phyloP scores from a whole-genome alignment of 2,113 vertebrate genomes.

The Theristicus caerulescens region DNA sequence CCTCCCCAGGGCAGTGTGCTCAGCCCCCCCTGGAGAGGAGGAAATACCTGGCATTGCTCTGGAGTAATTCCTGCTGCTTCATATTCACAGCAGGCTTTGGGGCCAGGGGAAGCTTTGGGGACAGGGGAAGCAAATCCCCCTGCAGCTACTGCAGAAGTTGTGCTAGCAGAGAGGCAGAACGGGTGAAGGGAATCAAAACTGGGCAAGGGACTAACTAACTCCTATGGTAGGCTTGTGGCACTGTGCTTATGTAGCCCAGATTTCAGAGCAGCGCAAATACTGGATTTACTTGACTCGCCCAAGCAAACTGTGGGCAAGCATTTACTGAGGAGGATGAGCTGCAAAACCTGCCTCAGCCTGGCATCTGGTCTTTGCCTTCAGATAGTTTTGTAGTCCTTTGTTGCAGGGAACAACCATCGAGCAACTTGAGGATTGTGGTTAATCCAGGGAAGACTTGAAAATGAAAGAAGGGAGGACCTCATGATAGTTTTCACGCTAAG shows the following conservation, averaged over 20 bases:
- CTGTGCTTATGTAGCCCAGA: not conserved
- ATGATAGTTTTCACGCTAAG: conserved; percentile 32
- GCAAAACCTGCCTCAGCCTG: not conserved
- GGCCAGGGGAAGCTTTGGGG: too few relatives aligned
- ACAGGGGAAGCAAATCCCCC: not conserved
- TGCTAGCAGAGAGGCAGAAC: not conserved
- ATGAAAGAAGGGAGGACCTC: conserved; percentile 15
- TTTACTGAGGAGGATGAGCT: not conserved
- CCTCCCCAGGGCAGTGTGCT: not conserved
- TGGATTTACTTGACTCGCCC: not conserved
- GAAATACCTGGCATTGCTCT: conserved; percentile 1
- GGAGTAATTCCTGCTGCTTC: not conserved
- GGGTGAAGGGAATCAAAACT: not conserved
- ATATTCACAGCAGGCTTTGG: not conserved
- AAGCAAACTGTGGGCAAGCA: not conserved
- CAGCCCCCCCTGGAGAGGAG: not conserved
- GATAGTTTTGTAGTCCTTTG: not conserved
- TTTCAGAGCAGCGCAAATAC: not conserved
- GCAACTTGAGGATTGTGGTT: conserved; percentile 21
- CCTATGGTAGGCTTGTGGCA: not conserved
- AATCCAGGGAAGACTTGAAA: conserved; percentile 19
- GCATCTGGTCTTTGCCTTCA: not conserved
- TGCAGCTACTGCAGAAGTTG: not conserved
- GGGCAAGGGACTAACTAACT: not conserved
- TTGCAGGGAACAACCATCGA: not conserved